These are phyloP conservation scores for Unio delphinus DNA, from an alignment of 2,888 invertebrate species.

Conservation along the genomic window DNA sequence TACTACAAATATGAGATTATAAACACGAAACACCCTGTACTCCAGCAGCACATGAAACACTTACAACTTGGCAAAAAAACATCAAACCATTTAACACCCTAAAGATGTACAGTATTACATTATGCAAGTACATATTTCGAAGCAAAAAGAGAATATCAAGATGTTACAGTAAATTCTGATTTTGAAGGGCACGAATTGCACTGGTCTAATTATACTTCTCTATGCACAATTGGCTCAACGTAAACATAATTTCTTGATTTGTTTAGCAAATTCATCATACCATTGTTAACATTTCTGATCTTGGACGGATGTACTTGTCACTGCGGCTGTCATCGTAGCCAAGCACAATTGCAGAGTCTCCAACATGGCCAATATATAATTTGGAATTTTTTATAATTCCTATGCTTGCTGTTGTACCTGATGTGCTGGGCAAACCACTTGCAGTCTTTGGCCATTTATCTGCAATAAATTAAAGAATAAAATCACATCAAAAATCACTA, in stretches of 20 bases:
- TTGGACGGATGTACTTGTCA: constrained; percentile 35
- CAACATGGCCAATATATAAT: constrained; percentile 97
- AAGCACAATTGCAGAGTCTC: constrained; percentile 96
- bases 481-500: too few relatives aligned
- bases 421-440: constrained; percentile 94
- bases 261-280: constrained; percentile 25
- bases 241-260: too few relatives aligned
- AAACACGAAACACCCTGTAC: too few relatives aligned
- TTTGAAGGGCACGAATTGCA: neutral
- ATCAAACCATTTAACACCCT: too few relatives aligned
- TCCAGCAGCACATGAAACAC: too few relatives aligned
- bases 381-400: constrained; percentile 93
- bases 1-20: too few relatives aligned
- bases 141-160: too few relatives aligned
- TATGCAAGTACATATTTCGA: too few relatives aligned
- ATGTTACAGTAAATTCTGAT: neutral
- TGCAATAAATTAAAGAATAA: constrained; percentile 30
- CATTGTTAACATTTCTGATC: constrained; percentile 57
- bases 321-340: constrained; percentile 77
- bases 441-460: constrained; percentile 94
- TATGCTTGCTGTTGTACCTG: constrained; percentile 96
- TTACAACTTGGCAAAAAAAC: neutral
- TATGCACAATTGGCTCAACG: too few relatives aligned
- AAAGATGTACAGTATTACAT: too few relatives aligned
- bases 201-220: neutral